phyloP scores from a whole-genome alignment of 2,888 invertebrate genomes.

The Cerceris ruficornis region DNA sequence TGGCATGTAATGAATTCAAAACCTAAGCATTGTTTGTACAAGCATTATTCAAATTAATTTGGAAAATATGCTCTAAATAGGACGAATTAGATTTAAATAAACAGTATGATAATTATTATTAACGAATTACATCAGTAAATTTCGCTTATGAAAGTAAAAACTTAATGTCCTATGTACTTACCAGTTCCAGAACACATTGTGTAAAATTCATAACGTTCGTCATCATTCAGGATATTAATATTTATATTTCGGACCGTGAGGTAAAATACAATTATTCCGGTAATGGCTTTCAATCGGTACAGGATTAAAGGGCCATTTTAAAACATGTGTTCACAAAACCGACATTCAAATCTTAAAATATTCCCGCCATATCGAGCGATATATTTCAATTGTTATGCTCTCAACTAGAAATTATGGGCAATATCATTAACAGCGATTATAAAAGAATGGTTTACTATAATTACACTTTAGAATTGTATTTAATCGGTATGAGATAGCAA shows the following conservation, averaged over 20 bases:
- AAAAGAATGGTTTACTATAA: too few relatives aligned
- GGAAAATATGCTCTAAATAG: not conserved
- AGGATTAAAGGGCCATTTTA: too few relatives aligned
- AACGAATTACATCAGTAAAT: not conserved
- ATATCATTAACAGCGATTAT: too few relatives aligned
- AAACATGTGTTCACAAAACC: too few relatives aligned
- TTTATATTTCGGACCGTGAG: not conserved
- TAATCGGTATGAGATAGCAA: too few relatives aligned
- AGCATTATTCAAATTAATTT: not conserved
- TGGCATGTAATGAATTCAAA: constrained; percentile 88
- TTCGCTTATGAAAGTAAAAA: not conserved
- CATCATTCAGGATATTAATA: not conserved
- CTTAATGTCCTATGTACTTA: constrained; percentile 1
- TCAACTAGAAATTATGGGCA: too few relatives aligned
- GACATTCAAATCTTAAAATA: too few relatives aligned
- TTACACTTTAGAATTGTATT: too few relatives aligned
- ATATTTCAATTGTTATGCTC: too few relatives aligned
- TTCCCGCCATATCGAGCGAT: too few relatives aligned
- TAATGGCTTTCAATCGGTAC: too few relatives aligned
- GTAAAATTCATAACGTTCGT: constrained; percentile 11
- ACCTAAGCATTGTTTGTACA: constrained; percentile 81
- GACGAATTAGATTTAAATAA: not conserved
- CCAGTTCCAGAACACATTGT: constrained; percentile 32
- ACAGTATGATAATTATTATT: not conserved
- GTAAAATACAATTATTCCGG: too few relatives aligned